phyloP scores from a whole-genome alignment of 1,140 invertebrate genomes.

The Xylocopa sonorina region DNA sequence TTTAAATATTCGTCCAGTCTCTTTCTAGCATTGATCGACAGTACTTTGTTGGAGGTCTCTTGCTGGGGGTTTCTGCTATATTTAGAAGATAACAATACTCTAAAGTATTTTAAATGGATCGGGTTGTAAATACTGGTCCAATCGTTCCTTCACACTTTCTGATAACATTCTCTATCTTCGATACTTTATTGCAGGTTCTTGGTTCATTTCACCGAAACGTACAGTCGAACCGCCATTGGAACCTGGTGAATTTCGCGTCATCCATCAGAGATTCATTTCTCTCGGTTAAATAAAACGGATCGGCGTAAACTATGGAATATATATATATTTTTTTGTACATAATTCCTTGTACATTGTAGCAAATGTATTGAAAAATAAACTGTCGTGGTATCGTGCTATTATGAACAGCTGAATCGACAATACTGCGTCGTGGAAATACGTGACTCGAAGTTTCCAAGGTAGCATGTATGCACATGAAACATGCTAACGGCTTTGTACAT shows the following conservation, averaged over 20 bases:
- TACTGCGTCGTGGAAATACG: neutral
- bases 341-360: neutral
- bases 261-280: constrained; percentile 70
- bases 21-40: too few relatives aligned
- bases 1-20: too few relatives aligned
- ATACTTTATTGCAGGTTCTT: constrained; percentile 71
- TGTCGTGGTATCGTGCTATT: neutral
- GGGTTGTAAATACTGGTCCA: too few relatives aligned
- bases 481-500: constrained; percentile 1
- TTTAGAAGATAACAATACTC: too few relatives aligned
- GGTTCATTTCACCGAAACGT: constrained; percentile 75
- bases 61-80: too few relatives aligned
- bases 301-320: neutral
- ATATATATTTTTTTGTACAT: constrained; percentile 5
- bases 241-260: constrained; percentile 56
- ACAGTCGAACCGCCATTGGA: constrained; percentile 71
- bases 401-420: neutral
- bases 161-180: too few relatives aligned
- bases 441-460: neutral
- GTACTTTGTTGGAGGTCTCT: too few relatives aligned
- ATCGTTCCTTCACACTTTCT: too few relatives aligned
- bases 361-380: constrained; percentile 39
- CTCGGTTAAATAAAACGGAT: constrained; percentile 57
- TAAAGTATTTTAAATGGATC: too few relatives aligned
- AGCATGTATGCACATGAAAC: neutral